phyloP scores from a whole-genome alignment of 2,888 invertebrate genomes.

The Formica aserva region DNA sequence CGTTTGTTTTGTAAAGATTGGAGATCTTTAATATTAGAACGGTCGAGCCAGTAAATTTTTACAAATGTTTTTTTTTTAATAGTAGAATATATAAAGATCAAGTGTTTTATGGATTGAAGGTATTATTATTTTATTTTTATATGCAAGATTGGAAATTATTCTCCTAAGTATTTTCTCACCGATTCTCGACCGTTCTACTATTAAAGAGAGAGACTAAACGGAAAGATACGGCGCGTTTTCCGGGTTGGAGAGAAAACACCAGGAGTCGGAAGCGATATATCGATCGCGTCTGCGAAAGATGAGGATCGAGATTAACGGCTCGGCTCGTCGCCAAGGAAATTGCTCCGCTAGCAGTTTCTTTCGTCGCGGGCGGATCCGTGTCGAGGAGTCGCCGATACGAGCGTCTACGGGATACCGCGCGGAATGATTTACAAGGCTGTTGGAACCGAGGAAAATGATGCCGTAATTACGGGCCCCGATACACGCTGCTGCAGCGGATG shows the following conservation, averaged over 20 bases:
- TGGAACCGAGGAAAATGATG: constrained; percentile 71
- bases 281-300: constrained; percentile 23
- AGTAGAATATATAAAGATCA: not conserved
- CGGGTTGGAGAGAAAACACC: constrained; percentile 31
- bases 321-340: constrained; percentile 54
- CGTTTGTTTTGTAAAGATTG: not conserved
- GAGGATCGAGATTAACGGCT: constrained; percentile 62
- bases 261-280: constrained; percentile 41
- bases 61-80: constrained; percentile 10
- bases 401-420: constrained; percentile 62
- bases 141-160: not conserved
- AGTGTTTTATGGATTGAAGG: not conserved
- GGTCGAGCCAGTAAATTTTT: constrained; percentile 13
- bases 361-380: constrained; percentile 29
- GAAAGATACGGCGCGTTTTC: constrained; percentile 60
- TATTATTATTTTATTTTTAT: constrained; percentile 8
- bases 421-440: constrained; percentile 74
- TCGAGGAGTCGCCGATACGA: constrained; percentile 34
- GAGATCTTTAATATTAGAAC: not conserved
- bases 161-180: not conserved
- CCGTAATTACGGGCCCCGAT: constrained; percentile 70
- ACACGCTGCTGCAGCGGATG: constrained; percentile 64
- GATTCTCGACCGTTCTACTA: not conserved
- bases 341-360: constrained; percentile 51
- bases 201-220: not conserved